Base-by-base conservation (phyloP, 1,140 invertebrate species). In the Drosophila willistoni region DNA sequence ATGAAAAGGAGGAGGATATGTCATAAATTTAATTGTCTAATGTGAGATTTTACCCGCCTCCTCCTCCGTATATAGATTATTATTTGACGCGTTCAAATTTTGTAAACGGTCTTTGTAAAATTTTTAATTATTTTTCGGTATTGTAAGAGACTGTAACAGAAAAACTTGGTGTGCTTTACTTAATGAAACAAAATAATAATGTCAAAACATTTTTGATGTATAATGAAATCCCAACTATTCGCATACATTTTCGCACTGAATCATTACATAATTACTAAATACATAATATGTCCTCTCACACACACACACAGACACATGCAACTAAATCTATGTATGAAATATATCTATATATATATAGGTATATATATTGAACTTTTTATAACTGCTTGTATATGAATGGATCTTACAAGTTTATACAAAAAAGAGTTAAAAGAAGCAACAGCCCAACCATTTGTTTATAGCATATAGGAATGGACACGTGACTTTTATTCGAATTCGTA, bases 91-190 rank as follows among this genome's bases (percentile, higher is more conserved):
- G 68, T 72, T 72, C 61, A 71, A 64, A 77, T 47, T 72, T 87
- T 79, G 81, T 87, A 82, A 51, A 81, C 69, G 74, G 67, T 80
- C 64, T 71, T 75, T 77, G 65, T 61, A 51, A 51, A 51, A 73
- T 70, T 83, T 86, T 76, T 83, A 69, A 78, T 87, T 77, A 71
- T 76, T 79, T 85, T 87, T 87, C 34, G 33, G 66, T 86, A 51
- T 80, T 70, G 67, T 89, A 63, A 71, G 83, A 87, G 83, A 89
- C 80, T 80, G 83, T 70, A 83, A 83, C 84, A 83, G 47, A 89
- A 80, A 54, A 89, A 89, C 76, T 77, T 77, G 75, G 77, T 83
- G 84, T 87, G 84, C 84, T 87, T 87, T 87, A 89, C 76, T 77
- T 83, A 79, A 79, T 70, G 41, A 60, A 77, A 57, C 9, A 13